A percentile compares a stretch with the other conserved stretches of the same genome.
phyloP scores from a whole-genome alignment of 2,888 invertebrate genomes.

The Gari tellinella region DNA sequence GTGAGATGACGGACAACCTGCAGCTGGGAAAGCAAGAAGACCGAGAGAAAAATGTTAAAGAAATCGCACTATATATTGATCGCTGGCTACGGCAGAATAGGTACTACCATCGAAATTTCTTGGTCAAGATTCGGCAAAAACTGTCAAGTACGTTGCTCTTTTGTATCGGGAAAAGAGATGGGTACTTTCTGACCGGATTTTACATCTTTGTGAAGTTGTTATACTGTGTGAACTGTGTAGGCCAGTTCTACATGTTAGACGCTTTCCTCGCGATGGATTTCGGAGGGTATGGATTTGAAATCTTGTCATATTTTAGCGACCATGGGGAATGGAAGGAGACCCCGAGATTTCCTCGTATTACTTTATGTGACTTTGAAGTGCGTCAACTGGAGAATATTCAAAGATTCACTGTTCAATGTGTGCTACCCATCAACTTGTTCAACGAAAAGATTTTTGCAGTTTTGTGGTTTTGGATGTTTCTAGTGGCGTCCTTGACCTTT shows the following conservation, averaged over 20 bases:
- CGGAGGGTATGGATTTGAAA: conserved; percentile 68
- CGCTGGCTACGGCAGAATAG: conserved; percentile 68
- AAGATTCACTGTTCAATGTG: conserved; percentile 69
- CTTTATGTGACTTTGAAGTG: conserved; percentile 71
- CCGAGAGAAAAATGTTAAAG: conserved; percentile 55
- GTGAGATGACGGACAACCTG: conserved; percentile 55
- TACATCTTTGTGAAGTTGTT: conserved; percentile 67
- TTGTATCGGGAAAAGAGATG: conserved; percentile 66
- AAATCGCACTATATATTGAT: conserved; percentile 68
- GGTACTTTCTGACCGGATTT: conserved; percentile 68
- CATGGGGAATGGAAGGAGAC: conserved; percentile 66
- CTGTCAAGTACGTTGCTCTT: conserved; percentile 64
- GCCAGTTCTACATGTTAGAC: conserved; percentile 71
- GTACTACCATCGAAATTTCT: conserved; percentile 63
- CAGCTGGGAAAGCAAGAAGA: conserved; percentile 65
- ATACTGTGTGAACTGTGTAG: conserved; percentile 65
- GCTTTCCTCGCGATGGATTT: conserved; percentile 66
- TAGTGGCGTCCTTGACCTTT: conserved; percentile 60
- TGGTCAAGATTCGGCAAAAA: conserved; percentile 58
- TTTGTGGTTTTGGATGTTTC: conserved; percentile 73
- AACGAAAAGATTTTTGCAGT: conserved; percentile 72
- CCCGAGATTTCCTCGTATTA: conserved; percentile 69
- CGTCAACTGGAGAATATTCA: conserved; percentile 68
- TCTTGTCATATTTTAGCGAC: conserved; percentile 55
- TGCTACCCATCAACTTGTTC: conserved; percentile 71